A percentile compares a stretch with the other conserved stretches of the same genome.
These are phyloP conservation scores for Eupithecia subumbrata DNA, from an alignment of 2,888 invertebrate genomes.

Conservation along the genomic window DNA sequence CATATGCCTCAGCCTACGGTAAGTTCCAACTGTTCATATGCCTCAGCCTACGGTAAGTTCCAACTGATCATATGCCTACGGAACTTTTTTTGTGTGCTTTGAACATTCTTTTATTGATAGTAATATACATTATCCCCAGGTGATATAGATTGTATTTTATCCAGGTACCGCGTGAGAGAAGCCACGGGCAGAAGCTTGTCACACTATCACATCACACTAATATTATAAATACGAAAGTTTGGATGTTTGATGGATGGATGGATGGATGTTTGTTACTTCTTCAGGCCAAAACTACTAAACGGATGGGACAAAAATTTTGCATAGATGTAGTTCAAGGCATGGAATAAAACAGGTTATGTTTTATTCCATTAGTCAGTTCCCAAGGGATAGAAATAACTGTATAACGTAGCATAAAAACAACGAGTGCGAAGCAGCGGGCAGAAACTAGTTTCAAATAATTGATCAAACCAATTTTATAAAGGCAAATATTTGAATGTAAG, in stretches of 20 bases:
- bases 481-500: background rate
- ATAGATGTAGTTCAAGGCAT: no score
- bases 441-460: background rate
- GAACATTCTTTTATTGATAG: background rate
- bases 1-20: conserved; percentile 97
- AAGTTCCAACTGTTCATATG: conserved; percentile 27
- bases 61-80: conserved; percentile 79
- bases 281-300: no score
- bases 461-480: background rate
- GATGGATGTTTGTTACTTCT: no score
- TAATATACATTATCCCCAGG: background rate
- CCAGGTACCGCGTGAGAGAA: background rate
- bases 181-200: background rate
- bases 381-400: no score
- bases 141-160: background rate
- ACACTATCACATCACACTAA: no score
- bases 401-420: no score
- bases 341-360: no score
- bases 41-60: no score
- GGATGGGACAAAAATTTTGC: no score
- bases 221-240: no score
- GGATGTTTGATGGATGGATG: no score
- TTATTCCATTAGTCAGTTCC: no score
- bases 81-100: conserved; percentile 59
- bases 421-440: background rate